Evolutionary conservation across 1,140 invertebrate genomes (phyloP).

Genomic region (Papilio machaon): DNA sequence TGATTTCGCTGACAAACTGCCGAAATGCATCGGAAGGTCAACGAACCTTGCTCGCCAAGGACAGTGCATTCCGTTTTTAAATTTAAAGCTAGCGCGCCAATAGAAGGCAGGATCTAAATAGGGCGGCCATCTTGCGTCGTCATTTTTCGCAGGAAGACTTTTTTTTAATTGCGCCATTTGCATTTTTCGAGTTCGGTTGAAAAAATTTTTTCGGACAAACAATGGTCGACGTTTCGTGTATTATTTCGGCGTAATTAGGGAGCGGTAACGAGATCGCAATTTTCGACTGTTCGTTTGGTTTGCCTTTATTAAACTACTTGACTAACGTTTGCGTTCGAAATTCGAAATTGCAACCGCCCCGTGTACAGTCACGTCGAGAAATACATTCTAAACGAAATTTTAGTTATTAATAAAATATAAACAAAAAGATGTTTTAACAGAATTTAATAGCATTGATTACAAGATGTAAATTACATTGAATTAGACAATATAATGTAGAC

Average conservation of each 20-base stretch:
- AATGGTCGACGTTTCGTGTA: constrained; percentile 60
- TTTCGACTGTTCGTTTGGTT: constrained; percentile 34
- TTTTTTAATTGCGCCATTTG: constrained; percentile 65
- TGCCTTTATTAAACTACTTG: constrained; percentile 25
- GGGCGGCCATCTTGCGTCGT: constrained; percentile 66
- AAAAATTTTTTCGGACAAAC: constrained; percentile 58
- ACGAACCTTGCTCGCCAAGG: constrained; percentile 76
- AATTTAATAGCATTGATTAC: background rate
- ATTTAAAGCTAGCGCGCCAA: constrained; percentile 75
- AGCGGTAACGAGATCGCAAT: constrained; percentile 53
- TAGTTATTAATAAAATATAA: background rate
- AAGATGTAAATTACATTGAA: background rate
- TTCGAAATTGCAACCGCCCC: constrained; percentile 11
- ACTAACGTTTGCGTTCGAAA: constrained; percentile 17
- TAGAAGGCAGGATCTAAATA: constrained; percentile 74
- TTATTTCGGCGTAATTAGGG: constrained; percentile 65
- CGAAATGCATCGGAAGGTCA: constrained; percentile 81
- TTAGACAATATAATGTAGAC: background rate
- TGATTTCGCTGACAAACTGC: constrained; percentile 62
- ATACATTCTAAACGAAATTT: background rate
- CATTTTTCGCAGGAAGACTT: constrained; percentile 60
- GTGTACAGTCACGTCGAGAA: background rate
- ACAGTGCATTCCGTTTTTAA: constrained; percentile 81
- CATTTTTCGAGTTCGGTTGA: constrained; percentile 56
- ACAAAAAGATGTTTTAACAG: no score